phyloP scores from a whole-genome alignment of 2,888 invertebrate species.

The Synanthedon tipuliformis region DNA sequence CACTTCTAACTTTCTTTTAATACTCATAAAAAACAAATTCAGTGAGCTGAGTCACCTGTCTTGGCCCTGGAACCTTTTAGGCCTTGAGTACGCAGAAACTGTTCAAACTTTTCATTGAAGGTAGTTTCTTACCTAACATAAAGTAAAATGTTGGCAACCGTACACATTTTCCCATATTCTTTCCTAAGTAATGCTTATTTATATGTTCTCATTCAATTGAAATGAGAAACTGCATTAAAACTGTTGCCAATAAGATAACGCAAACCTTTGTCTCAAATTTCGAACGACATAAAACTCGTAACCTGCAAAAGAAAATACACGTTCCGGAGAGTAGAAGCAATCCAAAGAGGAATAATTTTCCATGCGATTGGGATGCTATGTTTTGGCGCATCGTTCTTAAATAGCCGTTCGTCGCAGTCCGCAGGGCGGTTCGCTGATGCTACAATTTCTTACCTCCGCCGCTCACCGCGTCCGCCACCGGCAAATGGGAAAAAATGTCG shows the following conservation, averaged over 20 bases:
- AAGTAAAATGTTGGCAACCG: background rate
- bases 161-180: background rate
- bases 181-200: background rate
- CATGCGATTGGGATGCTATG: conserved; percentile 61
- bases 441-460: conserved; percentile 42
- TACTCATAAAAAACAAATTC: background rate
- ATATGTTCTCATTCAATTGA: conserved; percentile 24
- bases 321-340: conserved; percentile 57
- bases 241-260: conserved; percentile 62
- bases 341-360: conserved; percentile 61
- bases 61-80: background rate
- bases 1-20: background rate
- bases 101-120: background rate
- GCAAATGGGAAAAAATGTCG: conserved; percentile 54
- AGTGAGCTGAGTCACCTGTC: background rate
- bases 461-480: conserved; percentile 21
- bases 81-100: background rate
- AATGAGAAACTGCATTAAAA: conserved; percentile 49
- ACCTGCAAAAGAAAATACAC: conserved; percentile 42
- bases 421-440: conserved; percentile 35
- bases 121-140: background rate
- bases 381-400: conserved; percentile 68
- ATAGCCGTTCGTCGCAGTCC: conserved; percentile 20
- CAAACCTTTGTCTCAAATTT: conserved; percentile 52
- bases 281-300: conserved; percentile 44